Percentiles rank a stretch among this genome's conserved stretches.
These are phyloP conservation scores for Botia kubotai DNA, from an alignment of 2,797 vertebrate genomes.

Conservation along the genomic window DNA sequence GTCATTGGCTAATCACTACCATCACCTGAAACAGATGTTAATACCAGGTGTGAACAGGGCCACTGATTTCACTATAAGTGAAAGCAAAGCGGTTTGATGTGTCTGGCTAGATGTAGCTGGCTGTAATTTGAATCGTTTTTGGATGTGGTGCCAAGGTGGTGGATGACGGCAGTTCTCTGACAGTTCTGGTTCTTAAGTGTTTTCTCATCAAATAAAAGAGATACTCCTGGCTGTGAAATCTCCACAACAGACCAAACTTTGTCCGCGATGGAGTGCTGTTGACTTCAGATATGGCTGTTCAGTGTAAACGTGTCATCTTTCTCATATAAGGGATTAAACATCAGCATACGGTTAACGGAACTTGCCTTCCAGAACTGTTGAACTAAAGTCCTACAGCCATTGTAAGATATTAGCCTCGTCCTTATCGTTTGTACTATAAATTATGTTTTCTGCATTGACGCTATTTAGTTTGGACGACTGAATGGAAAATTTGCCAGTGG, in stretches of 20 bases:
- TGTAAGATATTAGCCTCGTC: slow-evolving; percentile 15
- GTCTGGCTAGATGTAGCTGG: slow-evolving; percentile 30
- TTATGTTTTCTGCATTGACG: not conserved
- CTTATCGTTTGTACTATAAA: not conserved
- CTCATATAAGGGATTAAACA: not conserved
- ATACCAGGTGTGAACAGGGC: not conserved
- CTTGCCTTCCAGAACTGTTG: slow-evolving; percentile 17
- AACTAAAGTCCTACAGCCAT: not conserved
- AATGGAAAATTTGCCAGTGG: slow-evolving; percentile 1
- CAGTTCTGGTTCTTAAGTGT: slow-evolving; percentile 51
- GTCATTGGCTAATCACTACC: not conserved
- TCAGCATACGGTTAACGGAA: slow-evolving; percentile 13
- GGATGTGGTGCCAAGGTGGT: slow-evolving; percentile 29
- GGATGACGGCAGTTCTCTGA: slow-evolving; percentile 43
- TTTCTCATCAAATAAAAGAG: slow-evolving; percentile 25
- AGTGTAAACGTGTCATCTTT: slow-evolving; percentile 19
- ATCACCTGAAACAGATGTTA: not conserved
- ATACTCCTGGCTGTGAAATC: slow-evolving; percentile 23
- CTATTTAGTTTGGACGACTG: slow-evolving; percentile 3
- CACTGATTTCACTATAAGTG: not conserved
- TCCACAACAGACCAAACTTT: slow-evolving; percentile 21
- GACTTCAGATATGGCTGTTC: slow-evolving; percentile 4
- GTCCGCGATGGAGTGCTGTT: not conserved
- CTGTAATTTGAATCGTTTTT: not conserved
- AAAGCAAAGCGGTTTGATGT: slow-evolving; percentile 18